phyloP scores from a whole-genome alignment of 2,113 vertebrate species.

The Eulemur macaco region DNA sequence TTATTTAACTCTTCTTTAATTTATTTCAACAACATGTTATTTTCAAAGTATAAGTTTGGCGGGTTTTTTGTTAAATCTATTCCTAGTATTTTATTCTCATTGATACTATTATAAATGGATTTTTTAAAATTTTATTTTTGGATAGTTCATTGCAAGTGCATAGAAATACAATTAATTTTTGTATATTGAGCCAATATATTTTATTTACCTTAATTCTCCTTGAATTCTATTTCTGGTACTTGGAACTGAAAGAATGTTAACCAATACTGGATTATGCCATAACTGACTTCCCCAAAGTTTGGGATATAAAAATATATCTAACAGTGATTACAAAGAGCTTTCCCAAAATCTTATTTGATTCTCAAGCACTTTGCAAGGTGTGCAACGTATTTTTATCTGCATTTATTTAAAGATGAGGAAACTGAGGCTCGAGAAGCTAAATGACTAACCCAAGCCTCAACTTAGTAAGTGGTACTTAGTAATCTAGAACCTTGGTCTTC shows the following conservation, averaged over 20 bases:
- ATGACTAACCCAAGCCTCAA: not conserved
- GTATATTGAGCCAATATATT: not conserved
- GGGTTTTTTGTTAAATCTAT: not conserved
- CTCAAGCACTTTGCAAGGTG: not conserved
- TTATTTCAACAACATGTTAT: not conserved
- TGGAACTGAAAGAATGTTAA: not conserved
- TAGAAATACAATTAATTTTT: not conserved
- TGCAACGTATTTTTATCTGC: not conserved
- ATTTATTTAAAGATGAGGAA: not conserved
- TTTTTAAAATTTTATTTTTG: conserved; percentile 32
- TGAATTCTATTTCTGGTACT: not conserved
- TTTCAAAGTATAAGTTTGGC: not conserved
- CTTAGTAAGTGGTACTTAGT: not conserved
- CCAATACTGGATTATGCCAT: not conserved
- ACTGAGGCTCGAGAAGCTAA: not conserved
- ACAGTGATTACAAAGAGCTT: not conserved
- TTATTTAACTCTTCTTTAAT: not conserved
- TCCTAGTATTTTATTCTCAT: not conserved
- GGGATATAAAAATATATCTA: not conserved
- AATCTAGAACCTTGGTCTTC: not conserved
- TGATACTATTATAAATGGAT: not conserved
- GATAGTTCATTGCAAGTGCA: not conserved
- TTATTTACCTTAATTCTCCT: not conserved
- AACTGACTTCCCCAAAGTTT: not conserved
- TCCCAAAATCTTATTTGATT: not conserved